Base-by-base conservation (phyloP, 2,888 invertebrate genomes). In the Spilarctia lutea region DNA sequence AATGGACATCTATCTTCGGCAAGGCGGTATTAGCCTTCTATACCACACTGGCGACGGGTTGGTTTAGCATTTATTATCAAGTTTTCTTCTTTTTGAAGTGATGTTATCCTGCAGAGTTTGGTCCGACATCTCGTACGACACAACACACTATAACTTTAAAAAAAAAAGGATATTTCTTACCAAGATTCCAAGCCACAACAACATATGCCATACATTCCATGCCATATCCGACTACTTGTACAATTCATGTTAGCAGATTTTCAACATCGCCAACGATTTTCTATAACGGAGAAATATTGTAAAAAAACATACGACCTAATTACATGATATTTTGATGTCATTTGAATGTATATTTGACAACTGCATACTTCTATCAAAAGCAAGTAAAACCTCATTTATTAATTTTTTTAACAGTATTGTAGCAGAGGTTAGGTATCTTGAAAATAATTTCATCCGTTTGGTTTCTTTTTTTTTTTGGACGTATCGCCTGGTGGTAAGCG, bases 171-270 rank as follows among this genome's bases (percentile, higher is more conserved):
- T 11, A n/a, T 30, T 39, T 56, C 92, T 87, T 76, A 94, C 94
- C 88, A 90, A 75, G 56, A 89, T 73, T 70, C 89, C 81, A 78
- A 93, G 79, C 87, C 89, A 93, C 79, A 93, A 74, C 76, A 93
- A 82, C 70, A 91, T 75, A 78, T 82, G 80, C 78, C 72, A 82
- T 73, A 84, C 73, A 73, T 74, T 78, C 33, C 78, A 77, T 68
- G 84, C 84, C 84, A 84, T 84, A 60, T 79, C 77, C 52, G 45
- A 74, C 35, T 75, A 72, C 65, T 74, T 72, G 74, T 74, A 63
- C 68, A 52, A 76, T 71, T 81, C 84, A 84, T 84, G 79, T 79
- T 80, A 79, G 48, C 78, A 72, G 33, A 77, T 69, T 71, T 73
- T 68, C 68, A 81, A 84, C 82, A 85, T 82, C 56, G 73, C 75